These are phyloP conservation scores for Gymnocephalus cernua DNA, from an alignment of 2,113 vertebrate species.

Conservation along the genomic window DNA sequence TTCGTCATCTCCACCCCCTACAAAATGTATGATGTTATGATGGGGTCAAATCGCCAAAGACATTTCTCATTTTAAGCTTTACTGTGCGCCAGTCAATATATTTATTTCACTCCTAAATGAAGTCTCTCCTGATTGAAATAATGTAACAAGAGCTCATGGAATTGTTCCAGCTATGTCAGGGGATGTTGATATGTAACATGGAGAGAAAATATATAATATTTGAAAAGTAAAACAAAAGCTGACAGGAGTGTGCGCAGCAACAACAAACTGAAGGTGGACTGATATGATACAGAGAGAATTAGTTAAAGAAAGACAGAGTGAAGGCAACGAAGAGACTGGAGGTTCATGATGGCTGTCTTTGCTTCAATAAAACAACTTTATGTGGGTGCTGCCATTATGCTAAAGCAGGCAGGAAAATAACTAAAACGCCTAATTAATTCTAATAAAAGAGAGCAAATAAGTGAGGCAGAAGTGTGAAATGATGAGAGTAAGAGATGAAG, in stretches of 20 bases:
- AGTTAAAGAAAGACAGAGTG: constrained; percentile 7
- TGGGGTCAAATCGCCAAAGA: no score
- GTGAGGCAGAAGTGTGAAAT: constrained; percentile 49
- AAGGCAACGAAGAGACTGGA: neutral
- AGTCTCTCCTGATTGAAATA: neutral
- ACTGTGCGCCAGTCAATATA: no score
- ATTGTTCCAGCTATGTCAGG: constrained; percentile 2
- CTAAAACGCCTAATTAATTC: constrained; percentile 65
- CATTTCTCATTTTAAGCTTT: no score
- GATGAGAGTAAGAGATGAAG: constrained; percentile 42
- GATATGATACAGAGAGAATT: constrained; percentile 3
- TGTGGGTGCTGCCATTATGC: constrained; percentile 44
- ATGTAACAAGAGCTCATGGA: neutral
- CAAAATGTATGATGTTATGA: no score
- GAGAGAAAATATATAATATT: constrained; percentile 26
- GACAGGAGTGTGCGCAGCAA: neutral
- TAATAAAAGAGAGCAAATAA: constrained; percentile 53
- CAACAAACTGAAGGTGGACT: constrained; percentile 1
- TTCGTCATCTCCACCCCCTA: no score
- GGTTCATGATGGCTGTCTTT: constrained; percentile 50
- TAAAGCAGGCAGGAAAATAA: constrained; percentile 68
- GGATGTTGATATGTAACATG: neutral
- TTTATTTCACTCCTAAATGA: no score
- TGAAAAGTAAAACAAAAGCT: constrained; percentile 24
- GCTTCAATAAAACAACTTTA: constrained; percentile 44